phyloP scores from a whole-genome alignment of 2,797 vertebrate genomes.

The Sebastes miniatus region DNA sequence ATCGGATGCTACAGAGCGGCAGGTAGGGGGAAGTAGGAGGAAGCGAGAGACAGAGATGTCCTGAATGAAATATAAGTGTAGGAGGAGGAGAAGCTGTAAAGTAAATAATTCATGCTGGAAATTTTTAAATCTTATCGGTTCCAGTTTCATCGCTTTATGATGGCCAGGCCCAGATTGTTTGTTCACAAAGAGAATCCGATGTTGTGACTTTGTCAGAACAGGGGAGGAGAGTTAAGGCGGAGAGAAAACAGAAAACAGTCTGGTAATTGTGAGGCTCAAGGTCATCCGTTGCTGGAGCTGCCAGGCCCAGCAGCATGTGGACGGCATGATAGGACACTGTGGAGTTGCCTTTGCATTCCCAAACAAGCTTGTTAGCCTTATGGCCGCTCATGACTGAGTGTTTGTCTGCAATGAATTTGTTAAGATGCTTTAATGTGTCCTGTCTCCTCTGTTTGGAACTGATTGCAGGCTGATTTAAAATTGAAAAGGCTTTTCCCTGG shows the following conservation, averaged over 20 bases:
- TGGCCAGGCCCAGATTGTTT: not conserved
- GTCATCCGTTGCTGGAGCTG: slow-evolving; percentile 34
- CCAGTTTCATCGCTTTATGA: not conserved
- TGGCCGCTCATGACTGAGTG: slow-evolving; percentile 7
- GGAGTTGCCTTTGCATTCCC: slow-evolving; percentile 38
- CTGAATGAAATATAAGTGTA: slow-evolving; percentile 25
- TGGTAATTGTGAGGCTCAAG: slow-evolving; percentile 41
- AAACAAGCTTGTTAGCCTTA: slow-evolving; percentile 46
- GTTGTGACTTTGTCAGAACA: slow-evolving; percentile 1
- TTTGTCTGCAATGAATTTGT: slow-evolving; percentile 12
- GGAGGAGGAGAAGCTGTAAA: slow-evolving; percentile 5
- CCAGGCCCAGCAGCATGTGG: slow-evolving; percentile 31
- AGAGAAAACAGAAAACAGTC: not conserved
- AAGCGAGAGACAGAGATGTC: slow-evolving; percentile 11
- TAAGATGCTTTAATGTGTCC: slow-evolving; percentile 30
- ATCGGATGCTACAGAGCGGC: slow-evolving; percentile 1
- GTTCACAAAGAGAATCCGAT: not conserved
- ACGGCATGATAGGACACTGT: slow-evolving; percentile 22
- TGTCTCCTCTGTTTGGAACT: slow-evolving; percentile 25
- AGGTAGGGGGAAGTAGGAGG: not conserved
- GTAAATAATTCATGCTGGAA: slow-evolving; percentile 44
- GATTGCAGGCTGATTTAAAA: slow-evolving; percentile 39
- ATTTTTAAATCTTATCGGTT: slow-evolving; percentile 1
- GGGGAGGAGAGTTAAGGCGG: not conserved
- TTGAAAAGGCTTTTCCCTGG: not conserved